These are phyloP conservation scores for Melanotaenia maccullochi DNA, from an alignment of 2,797 vertebrate species.

Conservation along the genomic window DNA sequence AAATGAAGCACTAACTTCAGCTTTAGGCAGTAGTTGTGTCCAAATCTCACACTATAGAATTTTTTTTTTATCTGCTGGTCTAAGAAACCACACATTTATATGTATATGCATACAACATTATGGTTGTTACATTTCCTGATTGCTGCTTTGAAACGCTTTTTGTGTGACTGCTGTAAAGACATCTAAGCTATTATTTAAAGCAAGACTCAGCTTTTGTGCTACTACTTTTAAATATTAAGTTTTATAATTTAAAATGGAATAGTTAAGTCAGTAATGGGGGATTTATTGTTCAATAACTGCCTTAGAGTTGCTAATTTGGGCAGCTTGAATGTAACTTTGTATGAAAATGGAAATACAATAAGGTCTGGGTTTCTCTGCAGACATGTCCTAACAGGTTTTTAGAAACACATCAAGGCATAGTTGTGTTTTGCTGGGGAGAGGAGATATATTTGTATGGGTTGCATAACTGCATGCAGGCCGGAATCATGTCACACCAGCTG, in stretches of 20 bases:
- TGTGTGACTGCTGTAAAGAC: background rate
- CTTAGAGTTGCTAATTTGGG: constrained; percentile 2
- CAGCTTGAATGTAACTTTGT: background rate
- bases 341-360: constrained; percentile 7
- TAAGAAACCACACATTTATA: constrained; percentile 49
- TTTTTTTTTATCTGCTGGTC: constrained; percentile 12
- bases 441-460: constrained; percentile 24
- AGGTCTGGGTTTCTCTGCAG: background rate
- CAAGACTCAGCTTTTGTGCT: constrained; percentile 3
- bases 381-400: constrained; percentile 44
- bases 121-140: constrained; percentile 44
- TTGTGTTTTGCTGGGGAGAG: constrained; percentile 34
- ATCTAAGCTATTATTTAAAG: background rate
- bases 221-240: constrained; percentile 10
- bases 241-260: background rate
- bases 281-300: constrained; percentile 18
- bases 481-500: background rate
- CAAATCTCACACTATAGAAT: background rate
- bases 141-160: constrained; percentile 11
- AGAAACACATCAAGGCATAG: constrained; percentile 28
- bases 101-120: constrained; percentile 50
- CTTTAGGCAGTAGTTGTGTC: background rate
- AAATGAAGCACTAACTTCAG: background rate
- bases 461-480: constrained; percentile 15
- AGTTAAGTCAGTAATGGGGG: constrained; percentile 35